phyloP scores from a whole-genome alignment of 2,113 vertebrate species.

The Aplodontia rufa region DNA sequence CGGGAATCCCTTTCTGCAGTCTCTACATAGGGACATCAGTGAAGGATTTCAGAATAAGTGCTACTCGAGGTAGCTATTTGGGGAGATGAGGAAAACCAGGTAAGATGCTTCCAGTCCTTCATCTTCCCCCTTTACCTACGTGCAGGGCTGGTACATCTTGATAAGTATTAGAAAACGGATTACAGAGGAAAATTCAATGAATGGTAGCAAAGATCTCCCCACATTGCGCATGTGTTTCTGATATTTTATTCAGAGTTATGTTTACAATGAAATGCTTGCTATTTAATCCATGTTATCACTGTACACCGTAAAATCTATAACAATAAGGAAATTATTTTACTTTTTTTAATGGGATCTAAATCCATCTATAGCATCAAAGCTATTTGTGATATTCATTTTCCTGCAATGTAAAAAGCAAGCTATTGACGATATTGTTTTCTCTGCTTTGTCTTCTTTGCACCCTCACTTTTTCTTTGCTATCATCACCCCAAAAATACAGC shows the following conservation, averaged over 20 bases:
- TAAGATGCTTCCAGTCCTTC: neutral
- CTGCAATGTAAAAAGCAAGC: conserved; percentile 6
- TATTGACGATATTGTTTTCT: conserved; percentile 59
- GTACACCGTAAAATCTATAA: neutral
- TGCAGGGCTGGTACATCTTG: neutral
- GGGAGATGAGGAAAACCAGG: neutral
- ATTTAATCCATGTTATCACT: neutral
- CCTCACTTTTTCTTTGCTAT: conserved; percentile 35
- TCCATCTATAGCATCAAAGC: conserved; percentile 4
- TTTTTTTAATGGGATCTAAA: conserved; percentile 11
- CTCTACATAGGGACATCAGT: neutral
- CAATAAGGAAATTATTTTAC: conserved; percentile 16
- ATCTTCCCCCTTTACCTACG: neutral
- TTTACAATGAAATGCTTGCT: neutral
- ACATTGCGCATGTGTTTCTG: neutral
- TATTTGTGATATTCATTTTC: conserved; percentile 40
- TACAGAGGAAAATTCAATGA: conserved; percentile 36
- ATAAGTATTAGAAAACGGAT: neutral
- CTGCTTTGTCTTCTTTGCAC: conserved; percentile 45
- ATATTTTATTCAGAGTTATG: conserved; percentile 24
- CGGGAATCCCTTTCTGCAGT: neutral
- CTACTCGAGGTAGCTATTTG: neutral
- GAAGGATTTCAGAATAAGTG: neutral
- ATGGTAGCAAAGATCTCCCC: neutral
- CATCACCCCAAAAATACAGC: neutral